phyloP scores from a whole-genome alignment of 1,140 invertebrate species.

The Drosophila ercepeae region DNA sequence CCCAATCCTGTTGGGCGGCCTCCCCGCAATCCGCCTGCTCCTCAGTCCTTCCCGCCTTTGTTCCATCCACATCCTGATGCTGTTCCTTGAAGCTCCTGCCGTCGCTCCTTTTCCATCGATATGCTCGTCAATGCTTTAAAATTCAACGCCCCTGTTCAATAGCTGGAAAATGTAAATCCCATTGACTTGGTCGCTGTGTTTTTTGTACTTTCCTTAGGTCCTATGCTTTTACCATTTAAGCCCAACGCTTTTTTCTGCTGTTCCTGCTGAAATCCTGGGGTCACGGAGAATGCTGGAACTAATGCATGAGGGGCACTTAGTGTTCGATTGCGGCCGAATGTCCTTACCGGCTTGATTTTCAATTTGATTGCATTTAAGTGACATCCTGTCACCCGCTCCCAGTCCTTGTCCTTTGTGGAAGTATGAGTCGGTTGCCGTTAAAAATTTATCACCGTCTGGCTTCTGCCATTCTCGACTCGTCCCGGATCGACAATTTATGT shows the following conservation, averaged over 20 bases:
- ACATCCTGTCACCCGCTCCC: slow-evolving; percentile 39
- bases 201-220: slow-evolving; percentile 33
- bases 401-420: slow-evolving; percentile 14
- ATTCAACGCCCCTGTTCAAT: slow-evolving; percentile 62
- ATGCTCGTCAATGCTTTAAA: slow-evolving; percentile 46
- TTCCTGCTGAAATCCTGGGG: not conserved
- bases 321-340: slow-evolving; percentile 63
- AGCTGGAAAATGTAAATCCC: slow-evolving; percentile 80
- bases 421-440: slow-evolving; percentile 29
- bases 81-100: slow-evolving; percentile 8
- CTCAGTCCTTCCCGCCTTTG: not conserved
- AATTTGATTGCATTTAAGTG: slow-evolving; percentile 76
- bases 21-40: not conserved
- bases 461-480: slow-evolving; percentile 13
- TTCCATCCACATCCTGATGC: not conserved
- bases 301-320: slow-evolving; percentile 61
- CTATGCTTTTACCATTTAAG: slow-evolving; percentile 8
- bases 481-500: slow-evolving; percentile 61
- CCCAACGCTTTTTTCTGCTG: slow-evolving; percentile 25
- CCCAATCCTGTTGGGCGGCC: slow-evolving; percentile 17
- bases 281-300: slow-evolving; percentile 29
- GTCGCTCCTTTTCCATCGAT: slow-evolving; percentile 2
- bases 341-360: slow-evolving; percentile 77
- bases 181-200: slow-evolving; percentile 61
- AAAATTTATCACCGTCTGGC: slow-evolving; percentile 50